These are phyloP conservation scores for Cettia cetti DNA, from an alignment of 2,113 vertebrate genomes.

Conservation along the genomic window DNA sequence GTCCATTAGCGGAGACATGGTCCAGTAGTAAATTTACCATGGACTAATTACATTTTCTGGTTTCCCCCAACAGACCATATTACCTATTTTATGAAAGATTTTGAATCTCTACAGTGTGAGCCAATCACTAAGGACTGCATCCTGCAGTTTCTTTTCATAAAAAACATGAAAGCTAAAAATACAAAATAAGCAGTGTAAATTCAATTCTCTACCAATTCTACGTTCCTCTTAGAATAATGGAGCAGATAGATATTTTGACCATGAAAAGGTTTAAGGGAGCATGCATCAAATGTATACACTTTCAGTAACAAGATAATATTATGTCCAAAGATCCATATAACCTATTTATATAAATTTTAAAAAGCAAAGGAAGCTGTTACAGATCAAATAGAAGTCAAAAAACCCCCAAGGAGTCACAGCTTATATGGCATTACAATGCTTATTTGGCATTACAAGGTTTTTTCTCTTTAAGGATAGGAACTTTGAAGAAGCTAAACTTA, in stretches of 20 bases:
- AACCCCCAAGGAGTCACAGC: not conserved
- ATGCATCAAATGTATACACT: not conserved
- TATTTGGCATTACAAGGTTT: not conserved
- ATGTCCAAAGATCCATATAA: not conserved
- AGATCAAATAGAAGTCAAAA: not conserved
- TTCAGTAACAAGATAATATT: not conserved
- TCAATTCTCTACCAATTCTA: not conserved
- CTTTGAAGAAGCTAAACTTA: not conserved
- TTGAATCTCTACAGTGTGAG: not conserved
- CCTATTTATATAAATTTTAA: not conserved
- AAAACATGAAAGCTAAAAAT: not conserved
- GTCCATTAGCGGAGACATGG: slow-evolving; percentile 64
- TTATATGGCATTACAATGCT: not conserved
- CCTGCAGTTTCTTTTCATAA: not conserved
- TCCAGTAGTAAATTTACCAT: slow-evolving; percentile 51
- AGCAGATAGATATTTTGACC: not conserved
- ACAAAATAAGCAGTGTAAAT: not conserved
- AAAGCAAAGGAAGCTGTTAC: not conserved
- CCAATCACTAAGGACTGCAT: not conserved
- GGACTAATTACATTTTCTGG: slow-evolving; percentile 65
- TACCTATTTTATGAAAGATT: slow-evolving; percentile 55
- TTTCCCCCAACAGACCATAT: not conserved
- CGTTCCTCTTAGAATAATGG: not conserved
- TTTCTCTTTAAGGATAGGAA: not conserved
- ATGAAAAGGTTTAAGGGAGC: not conserved